Percentiles rank a stretch among this genome's conserved stretches.
phyloP scores from a whole-genome alignment of 2,888 invertebrate species.

The Machimus atricapillus region DNA sequence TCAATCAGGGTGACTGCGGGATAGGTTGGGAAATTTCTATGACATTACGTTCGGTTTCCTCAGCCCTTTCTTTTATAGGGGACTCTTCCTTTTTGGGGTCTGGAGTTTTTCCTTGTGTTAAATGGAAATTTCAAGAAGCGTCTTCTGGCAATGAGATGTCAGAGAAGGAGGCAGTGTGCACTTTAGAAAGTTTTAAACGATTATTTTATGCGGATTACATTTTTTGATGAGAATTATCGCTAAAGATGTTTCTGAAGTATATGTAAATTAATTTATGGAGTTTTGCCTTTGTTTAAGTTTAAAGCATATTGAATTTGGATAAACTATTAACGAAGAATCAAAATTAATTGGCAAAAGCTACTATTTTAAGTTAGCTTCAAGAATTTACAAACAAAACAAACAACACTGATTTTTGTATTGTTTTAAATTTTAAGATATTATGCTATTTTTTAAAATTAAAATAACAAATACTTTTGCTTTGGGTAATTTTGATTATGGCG shows the following conservation, averaged over 20 bases:
- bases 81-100: background rate
- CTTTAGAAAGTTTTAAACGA: background rate
- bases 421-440: too few species aligned
- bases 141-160: background rate
- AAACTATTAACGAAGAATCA: background rate
- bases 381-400: too few species aligned
- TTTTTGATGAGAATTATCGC: background rate
- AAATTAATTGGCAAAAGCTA: too few species aligned
- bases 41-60: background rate
- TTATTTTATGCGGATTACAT: background rate
- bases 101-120: background rate
- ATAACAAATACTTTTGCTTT: too few species aligned
- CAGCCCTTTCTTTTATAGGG: background rate
- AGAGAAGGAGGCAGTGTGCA: background rate
- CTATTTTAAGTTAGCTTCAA: too few species aligned
- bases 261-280: background rate
- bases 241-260: background rate
- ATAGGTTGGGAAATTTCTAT: background rate
- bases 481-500: too few species aligned
- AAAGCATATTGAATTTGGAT: background rate
- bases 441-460: too few species aligned
- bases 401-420: too few species aligned
- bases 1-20: background rate
- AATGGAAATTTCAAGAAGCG: background rate
- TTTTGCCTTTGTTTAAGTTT: background rate